phyloP scores from a whole-genome alignment of 1,140 invertebrate species.

The Neodiprion virginianus region DNA sequence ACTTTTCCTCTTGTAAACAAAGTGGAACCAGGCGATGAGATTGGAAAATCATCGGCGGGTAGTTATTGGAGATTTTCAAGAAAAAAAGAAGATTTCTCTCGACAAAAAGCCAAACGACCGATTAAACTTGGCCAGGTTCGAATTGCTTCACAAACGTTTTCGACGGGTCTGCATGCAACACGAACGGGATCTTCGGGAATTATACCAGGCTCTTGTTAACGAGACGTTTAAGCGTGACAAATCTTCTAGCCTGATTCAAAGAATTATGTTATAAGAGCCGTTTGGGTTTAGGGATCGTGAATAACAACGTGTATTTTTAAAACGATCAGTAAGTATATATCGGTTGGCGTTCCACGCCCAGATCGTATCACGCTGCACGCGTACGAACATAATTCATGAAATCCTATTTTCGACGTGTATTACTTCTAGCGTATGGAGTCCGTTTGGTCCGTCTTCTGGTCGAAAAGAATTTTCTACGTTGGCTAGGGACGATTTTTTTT shows the following conservation, averaged over 20 bases:
- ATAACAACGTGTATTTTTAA: neutral
- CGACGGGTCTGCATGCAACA: neutral
- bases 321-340: too few species aligned
- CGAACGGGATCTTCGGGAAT: neutral
- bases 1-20: too few species aligned
- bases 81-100: too few species aligned
- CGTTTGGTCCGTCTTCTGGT: too few species aligned
- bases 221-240: neutral
- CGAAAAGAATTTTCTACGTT: too few species aligned
- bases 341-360: too few species aligned
- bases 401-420: neutral
- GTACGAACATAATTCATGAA: neutral
- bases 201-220: neutral
- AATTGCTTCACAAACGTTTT: slow-evolving; percentile 4
- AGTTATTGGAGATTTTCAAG: too few species aligned
- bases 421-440: neutral
- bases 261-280: neutral
- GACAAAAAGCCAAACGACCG: too few species aligned
- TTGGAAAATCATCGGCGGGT: too few species aligned
- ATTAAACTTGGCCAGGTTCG: neutral
- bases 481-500: too few species aligned
- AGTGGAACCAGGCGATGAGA: too few species aligned
- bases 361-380: too few species aligned
- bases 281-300: neutral
- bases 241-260: neutral